Base-by-base conservation (phyloP, 2,113 vertebrate genomes). In the Cynoglossus semilaevis region DNA sequence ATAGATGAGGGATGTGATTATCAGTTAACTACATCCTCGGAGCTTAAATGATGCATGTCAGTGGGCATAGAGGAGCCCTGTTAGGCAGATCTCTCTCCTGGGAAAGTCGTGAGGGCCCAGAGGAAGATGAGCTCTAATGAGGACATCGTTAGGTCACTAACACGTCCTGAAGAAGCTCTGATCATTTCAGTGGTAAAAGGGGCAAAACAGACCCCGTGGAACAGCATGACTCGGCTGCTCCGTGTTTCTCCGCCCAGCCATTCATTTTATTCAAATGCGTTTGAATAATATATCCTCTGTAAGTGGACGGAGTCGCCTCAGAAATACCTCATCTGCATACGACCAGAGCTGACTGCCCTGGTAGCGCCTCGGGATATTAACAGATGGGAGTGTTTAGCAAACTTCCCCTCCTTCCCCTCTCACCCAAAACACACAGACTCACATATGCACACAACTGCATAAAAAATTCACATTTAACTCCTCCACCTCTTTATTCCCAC, bases 301-400 rank as follows among this genome's bases (percentile, higher is more conserved):
- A 92, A 92, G 91, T 92, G 89, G 90, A 89, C 88, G 89, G 80
- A 91, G 89, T 37, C 62, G 19, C 83, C 83, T 86, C 88, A 85
- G 88, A 81, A 85, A 90, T 88, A 59, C 49, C 91, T 93, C 89
- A 94, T 95, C 91, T 94, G 88, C 91, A 94, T 94, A 91, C 92
- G 93, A 92, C 90, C 90, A 89, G 91, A 67, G 65, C 71, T 64
- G 81, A 79, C 62, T 78, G 67, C 65, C 54, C 79, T 77, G 82
- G 92, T 89, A 91, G 87, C 74, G 91, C 94, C 93, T 84, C 81
- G 83, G 93, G 93, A 92, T 86, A 85, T 70, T 85, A 92, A 90
- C 94, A 92, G 88, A 90, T 85, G 93, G 93, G 91, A 91, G 88
- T 87, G 90, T 94, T 95, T 93, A 94, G 90, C 89, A 90, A 91